Conservation (phyloP, 2,888 invertebrate genomes). For the Uloborus plumipes region DNA sequence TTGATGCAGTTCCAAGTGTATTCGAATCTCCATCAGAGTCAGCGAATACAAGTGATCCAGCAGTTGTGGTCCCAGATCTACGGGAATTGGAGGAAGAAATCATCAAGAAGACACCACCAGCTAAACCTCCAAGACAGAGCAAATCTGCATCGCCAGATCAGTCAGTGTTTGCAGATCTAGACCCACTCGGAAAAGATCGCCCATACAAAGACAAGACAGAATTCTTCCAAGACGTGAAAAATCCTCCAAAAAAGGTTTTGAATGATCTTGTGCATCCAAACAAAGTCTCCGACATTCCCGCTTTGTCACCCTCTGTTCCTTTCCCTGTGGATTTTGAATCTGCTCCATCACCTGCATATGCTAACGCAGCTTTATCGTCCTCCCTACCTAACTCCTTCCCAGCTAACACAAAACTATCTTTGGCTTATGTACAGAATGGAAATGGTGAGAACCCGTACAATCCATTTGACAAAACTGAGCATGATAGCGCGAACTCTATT, state of each 20-base stretch:
- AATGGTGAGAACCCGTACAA: constrained; percentile 24
- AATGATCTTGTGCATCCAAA: constrained; percentile 80
- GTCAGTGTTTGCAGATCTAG: constrained; percentile 91
- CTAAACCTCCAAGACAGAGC: constrained; percentile 48
- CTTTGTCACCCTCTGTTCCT: constrained; percentile 38
- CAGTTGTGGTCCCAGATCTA: constrained; percentile 3
- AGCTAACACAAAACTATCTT: constrained; percentile 21
- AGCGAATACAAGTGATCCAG: not conserved
- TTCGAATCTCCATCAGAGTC: constrained; percentile 30
- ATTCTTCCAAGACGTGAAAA: constrained; percentile 95
- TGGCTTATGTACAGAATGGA: constrained; percentile 9
- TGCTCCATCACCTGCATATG: constrained; percentile 8
- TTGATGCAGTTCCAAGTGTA: constrained; percentile 52
- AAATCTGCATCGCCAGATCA: constrained; percentile 43
- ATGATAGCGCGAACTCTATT: not conserved
- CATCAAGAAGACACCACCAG: constrained; percentile 23
- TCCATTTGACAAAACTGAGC: constrained; percentile 29
- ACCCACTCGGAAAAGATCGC: constrained; percentile 91
- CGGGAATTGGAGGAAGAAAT: constrained; percentile 38
- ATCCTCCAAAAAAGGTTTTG: constrained; percentile 91
- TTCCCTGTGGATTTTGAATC: constrained; percentile 52
- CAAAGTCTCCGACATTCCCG: constrained; percentile 25
- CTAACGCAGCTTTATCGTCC: constrained; percentile 16
- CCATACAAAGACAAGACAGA: constrained; percentile 96
- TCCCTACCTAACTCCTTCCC: constrained; percentile 26